A percentile compares a stretch with the other conserved stretches of the same genome.
These are phyloP conservation scores for Macroglossus sobrinus DNA, from an alignment of 2,113 vertebrate genomes.

Conservation along the genomic window DNA sequence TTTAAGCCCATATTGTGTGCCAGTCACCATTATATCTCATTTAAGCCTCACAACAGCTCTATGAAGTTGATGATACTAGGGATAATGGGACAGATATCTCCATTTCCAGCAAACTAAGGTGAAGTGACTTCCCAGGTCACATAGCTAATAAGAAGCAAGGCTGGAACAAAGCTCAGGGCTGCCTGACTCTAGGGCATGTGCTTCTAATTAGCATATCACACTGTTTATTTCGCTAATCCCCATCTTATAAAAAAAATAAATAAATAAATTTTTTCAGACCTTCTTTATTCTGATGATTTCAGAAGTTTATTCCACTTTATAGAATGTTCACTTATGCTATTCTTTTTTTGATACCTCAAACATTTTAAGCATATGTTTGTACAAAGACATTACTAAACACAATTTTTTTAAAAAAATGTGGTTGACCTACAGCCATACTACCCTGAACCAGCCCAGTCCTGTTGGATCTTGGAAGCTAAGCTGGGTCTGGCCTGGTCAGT, in stretches of 20 bases:
- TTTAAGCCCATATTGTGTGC: background rate
- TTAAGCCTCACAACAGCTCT: background rate
- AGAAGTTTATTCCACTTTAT: background rate
- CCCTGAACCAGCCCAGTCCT: no score
- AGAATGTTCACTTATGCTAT: background rate
- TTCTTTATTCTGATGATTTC: background rate
- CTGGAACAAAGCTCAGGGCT: background rate
- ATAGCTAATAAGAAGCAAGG: background rate
- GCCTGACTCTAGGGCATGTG: accelerated
- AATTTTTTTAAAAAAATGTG: no score
- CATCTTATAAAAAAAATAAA: background rate
- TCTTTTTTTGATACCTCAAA: background rate
- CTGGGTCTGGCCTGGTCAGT: no score
- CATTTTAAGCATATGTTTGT: background rate
- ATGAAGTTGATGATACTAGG: background rate
- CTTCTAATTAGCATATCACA: background rate
- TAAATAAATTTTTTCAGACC: background rate
- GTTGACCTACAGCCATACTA: no score
- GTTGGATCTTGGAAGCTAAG: no score
- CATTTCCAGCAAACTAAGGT: background rate
- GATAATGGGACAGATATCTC: background rate
- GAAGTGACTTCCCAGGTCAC: background rate
- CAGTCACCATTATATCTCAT: background rate
- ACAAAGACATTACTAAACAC: background rate
- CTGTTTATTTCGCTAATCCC: background rate